Evolutionary conservation across 2,797 vertebrate species (phyloP).

Genomic region (Tenualosa thibaudeaui): DNA sequence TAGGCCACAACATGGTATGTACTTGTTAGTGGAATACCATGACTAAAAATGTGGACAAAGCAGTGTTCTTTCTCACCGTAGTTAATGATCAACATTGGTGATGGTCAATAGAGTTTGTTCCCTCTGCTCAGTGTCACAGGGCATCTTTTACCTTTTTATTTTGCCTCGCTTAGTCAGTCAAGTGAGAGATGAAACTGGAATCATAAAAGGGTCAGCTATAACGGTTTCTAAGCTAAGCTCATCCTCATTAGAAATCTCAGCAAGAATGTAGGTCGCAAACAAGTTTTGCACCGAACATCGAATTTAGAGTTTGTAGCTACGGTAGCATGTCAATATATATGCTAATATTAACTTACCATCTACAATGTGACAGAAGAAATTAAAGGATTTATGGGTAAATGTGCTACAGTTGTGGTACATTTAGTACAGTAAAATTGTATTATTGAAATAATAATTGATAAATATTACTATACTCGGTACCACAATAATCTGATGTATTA

Average conservation of each 20-base stretch:
- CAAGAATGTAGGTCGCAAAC: background rate
- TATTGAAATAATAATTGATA: no score
- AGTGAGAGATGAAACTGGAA: background rate
- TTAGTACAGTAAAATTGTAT: no score
- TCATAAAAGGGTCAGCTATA: background rate
- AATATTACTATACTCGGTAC: no score
- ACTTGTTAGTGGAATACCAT: background rate
- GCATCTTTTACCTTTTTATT: background rate
- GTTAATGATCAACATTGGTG: background rate
- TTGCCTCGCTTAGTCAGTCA: background rate
- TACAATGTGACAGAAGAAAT: no score
- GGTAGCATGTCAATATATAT: no score
- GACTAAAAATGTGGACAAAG: background rate
- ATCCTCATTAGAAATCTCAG: background rate
- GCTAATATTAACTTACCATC: no score
- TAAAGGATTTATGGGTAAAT: no score
- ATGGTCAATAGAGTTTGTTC: background rate
- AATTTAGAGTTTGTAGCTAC: no score
- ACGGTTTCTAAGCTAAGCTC: background rate
- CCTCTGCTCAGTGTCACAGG: background rate
- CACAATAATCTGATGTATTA: no score
- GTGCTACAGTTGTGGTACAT: no score
- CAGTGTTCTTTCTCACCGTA: slow-evolving; percentile 6
- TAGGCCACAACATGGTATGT: background rate
- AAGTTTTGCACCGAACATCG: background rate